phyloP scores from a whole-genome alignment of 2,888 invertebrate species.

The Nowickia ferox region DNA sequence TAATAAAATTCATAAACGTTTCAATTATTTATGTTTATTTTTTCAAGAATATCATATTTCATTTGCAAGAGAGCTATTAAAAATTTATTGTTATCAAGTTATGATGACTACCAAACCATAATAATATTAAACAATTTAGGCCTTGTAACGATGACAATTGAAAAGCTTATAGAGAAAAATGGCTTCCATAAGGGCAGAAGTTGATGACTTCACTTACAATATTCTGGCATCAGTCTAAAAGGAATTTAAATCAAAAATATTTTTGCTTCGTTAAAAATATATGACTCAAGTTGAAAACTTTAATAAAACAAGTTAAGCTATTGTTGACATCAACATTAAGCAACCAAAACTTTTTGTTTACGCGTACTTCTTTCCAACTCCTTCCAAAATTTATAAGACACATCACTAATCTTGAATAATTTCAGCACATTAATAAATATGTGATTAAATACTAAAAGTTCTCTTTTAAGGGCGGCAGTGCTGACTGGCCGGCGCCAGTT shows the following conservation, averaged over 20 bases:
- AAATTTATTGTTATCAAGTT: slow-evolving; percentile 28
- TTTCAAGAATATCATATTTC: slow-evolving; percentile 24
- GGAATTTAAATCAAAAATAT: neutral
- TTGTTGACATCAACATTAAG: too few species aligned
- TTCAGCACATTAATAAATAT: too few species aligned
- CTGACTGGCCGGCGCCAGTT: too few species aligned
- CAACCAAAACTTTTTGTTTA: too few species aligned
- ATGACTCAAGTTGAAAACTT: neutral
- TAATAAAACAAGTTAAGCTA: too few species aligned
- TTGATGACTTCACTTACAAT: neutral
- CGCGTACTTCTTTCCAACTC: too few species aligned
- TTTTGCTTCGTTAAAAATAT: neutral
- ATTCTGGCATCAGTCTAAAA: neutral
- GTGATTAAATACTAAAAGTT: too few species aligned
- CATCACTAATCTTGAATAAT: too few species aligned
- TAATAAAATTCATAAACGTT: slow-evolving; percentile 36
- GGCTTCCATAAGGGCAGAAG: neutral
- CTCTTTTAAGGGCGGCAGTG: too few species aligned
- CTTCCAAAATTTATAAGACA: too few species aligned
- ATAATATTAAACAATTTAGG: slow-evolving; percentile 1
- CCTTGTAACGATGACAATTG: neutral
- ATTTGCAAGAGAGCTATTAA: slow-evolving; percentile 27
- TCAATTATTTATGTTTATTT: slow-evolving; percentile 36
- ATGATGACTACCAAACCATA: slow-evolving; percentile 1
- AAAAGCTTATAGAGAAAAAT: neutral